Percentiles rank a stretch among this genome's conserved stretches.
These are phyloP conservation scores for Drosophila santomea DNA, from an alignment of 1,140 invertebrate species.

Conservation along the genomic window DNA sequence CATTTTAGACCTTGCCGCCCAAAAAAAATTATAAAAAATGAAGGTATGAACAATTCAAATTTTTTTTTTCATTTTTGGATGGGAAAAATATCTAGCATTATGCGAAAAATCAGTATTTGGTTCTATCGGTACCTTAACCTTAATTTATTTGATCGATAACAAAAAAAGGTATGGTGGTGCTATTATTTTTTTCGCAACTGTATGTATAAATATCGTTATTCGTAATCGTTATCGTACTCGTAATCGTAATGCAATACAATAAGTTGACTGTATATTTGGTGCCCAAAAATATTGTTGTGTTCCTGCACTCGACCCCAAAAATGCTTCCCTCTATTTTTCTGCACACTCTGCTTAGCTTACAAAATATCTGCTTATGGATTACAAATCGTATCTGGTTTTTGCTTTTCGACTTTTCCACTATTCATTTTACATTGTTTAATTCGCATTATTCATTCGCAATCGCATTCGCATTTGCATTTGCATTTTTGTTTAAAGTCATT, in stretches of 20 bases:
- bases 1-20: no score
- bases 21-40: no score
- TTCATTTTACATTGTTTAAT: constrained; percentile 1
- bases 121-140: no score
- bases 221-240: constrained; percentile 28
- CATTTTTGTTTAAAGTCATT: constrained; percentile 60
- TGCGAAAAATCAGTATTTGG: no score
- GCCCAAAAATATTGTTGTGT: constrained; percentile 82
- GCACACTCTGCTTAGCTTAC: constrained; percentile 26
- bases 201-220: constrained; percentile 45
- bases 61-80: no score
- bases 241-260: constrained; percentile 54
- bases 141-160: no score
- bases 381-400: constrained; percentile 51
- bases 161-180: no score
- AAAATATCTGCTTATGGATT: constrained; percentile 42
- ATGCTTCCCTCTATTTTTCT: constrained; percentile 10
- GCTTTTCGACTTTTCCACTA: constrained; percentile 11
- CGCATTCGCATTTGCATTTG: constrained; percentile 8
- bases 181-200: no score
- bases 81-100: no score
- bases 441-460: not conserved
- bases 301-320: constrained; percentile 34
- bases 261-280: constrained; percentile 73
- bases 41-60: no score